Conservation (phyloP, 2,113 vertebrate species). For the Nothocercus nigrocapillus region DNA sequence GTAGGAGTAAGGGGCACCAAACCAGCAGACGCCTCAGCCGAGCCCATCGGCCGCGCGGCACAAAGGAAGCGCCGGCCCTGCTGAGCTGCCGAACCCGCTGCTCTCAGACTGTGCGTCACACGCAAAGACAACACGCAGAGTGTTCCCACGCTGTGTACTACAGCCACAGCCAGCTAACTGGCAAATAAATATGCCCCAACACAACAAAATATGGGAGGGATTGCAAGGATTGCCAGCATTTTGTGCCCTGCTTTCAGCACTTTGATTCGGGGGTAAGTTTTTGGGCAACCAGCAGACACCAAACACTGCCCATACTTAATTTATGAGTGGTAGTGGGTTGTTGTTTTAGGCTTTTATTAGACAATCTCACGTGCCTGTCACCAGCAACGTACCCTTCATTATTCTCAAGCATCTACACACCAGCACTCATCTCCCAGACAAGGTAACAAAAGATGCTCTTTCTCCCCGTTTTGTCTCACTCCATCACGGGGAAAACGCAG, state of each 20-base stretch:
- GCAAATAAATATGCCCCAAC: neutral
- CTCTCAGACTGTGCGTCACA: slow-evolving; percentile 46
- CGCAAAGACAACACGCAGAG: neutral
- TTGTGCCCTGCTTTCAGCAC: neutral
- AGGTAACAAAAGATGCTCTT: neutral
- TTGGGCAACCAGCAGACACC: neutral
- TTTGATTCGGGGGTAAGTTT: neutral
- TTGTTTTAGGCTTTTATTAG: neutral
- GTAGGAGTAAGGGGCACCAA: slow-evolving; percentile 81
- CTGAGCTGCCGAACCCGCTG: slow-evolving; percentile 68
- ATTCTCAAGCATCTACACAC: neutral
- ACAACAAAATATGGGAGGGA: neutral
- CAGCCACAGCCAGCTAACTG: neutral
- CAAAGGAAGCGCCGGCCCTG: slow-evolving; percentile 76
- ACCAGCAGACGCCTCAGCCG: slow-evolving; percentile 85
- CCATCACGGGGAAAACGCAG: neutral
- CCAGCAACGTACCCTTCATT: neutral
- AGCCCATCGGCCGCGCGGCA: slow-evolving; percentile 76
- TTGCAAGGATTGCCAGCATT: rapidly evolving
- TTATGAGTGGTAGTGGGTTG: neutral
- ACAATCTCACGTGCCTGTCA: neutral
- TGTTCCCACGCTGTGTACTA: neutral
- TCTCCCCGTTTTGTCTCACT: neutral
- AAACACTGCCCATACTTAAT: neutral
- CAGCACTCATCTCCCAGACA: neutral